Percentiles rank a stretch among this genome's conserved stretches.
phyloP scores from a whole-genome alignment of 2,797 vertebrate genomes.

The Nannoperca obscura region DNA sequence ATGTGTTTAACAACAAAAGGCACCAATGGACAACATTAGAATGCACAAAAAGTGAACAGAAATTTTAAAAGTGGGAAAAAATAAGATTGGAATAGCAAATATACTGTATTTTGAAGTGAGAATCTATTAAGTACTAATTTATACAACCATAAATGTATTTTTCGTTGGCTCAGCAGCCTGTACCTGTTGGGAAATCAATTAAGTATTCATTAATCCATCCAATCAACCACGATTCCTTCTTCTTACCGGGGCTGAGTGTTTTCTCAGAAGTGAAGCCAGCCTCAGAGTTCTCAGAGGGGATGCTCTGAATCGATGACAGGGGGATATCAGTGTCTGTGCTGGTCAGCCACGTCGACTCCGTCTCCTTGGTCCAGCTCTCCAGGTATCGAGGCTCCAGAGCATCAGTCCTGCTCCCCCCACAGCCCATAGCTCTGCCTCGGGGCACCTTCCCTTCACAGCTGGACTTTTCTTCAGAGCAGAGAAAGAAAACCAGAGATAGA shows the following conservation, averaged over 20 bases:
- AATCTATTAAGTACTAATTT: constrained; percentile 4
- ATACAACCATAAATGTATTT: constrained; percentile 9
- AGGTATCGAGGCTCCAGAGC: constrained; percentile 87
- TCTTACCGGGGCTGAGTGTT: constrained; percentile 80
- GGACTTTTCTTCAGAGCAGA: constrained; percentile 21
- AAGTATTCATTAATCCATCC: constrained; percentile 1
- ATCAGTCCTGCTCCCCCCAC: constrained; percentile 88
- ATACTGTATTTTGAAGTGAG: background rate
- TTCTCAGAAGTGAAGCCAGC: constrained; percentile 79
- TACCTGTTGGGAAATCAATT: constrained; percentile 9
- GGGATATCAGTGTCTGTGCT: constrained; percentile 87
- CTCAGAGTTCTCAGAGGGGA: constrained; percentile 84
- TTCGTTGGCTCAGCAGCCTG: constrained; percentile 12
- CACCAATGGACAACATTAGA: background rate
- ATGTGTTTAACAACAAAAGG: background rate
- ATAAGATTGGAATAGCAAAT: background rate
- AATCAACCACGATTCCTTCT: background rate
- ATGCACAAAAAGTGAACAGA: background rate
- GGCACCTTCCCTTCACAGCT: constrained; percentile 13
- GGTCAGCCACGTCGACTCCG: constrained; percentile 87
- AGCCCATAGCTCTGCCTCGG: constrained; percentile 81
- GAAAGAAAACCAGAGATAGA: background rate
- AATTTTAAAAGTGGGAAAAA: background rate
- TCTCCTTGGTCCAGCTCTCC: constrained; percentile 90
- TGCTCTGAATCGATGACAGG: constrained; percentile 87